Evolutionary conservation across 2,888 invertebrate species (phyloP).

Genomic region (Idaea biselata): DNA sequence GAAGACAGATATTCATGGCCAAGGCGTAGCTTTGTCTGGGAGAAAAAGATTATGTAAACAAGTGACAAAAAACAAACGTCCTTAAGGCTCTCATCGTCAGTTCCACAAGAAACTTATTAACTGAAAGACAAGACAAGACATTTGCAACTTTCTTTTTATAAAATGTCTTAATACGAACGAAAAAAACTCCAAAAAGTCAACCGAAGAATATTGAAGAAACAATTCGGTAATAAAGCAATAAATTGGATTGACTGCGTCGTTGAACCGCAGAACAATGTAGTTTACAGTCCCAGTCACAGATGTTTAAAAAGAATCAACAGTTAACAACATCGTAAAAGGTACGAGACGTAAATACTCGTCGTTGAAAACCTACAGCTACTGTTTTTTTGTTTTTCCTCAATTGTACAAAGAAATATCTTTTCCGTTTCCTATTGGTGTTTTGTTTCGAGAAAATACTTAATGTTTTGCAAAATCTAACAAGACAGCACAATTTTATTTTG

Average conservation of each 20-base stretch:
- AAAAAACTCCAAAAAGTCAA: not conserved
- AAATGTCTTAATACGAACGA: not conserved
- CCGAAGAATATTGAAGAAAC: slow-evolving; percentile 10
- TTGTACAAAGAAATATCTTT: not conserved
- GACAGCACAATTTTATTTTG: not conserved
- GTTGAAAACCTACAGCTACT: slow-evolving; percentile 74
- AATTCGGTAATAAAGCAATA: slow-evolving; percentile 31
- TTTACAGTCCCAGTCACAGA: slow-evolving; percentile 71
- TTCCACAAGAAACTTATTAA: not conserved
- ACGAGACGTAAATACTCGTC: slow-evolving; percentile 66
- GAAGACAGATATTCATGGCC: not conserved
- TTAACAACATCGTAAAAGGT: slow-evolving; percentile 77
- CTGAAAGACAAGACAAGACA: not conserved
- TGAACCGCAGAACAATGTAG: slow-evolving; percentile 69
- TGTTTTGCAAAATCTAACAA: not conserved
- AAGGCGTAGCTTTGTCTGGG: not conserved
- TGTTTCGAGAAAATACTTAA: not conserved
- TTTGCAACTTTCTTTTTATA: not conserved
- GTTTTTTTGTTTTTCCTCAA: slow-evolving; percentile 35
- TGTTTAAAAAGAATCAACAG: slow-evolving; percentile 79
- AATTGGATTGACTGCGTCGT: slow-evolving; percentile 45
- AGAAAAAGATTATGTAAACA: not conserved
- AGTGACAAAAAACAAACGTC: not conserved
- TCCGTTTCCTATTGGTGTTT: not conserved
- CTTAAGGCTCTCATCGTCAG: not conserved